Evolutionary conservation across 2,797 vertebrate species (phyloP).

Genomic region (Amblyraja radiata): DNA sequence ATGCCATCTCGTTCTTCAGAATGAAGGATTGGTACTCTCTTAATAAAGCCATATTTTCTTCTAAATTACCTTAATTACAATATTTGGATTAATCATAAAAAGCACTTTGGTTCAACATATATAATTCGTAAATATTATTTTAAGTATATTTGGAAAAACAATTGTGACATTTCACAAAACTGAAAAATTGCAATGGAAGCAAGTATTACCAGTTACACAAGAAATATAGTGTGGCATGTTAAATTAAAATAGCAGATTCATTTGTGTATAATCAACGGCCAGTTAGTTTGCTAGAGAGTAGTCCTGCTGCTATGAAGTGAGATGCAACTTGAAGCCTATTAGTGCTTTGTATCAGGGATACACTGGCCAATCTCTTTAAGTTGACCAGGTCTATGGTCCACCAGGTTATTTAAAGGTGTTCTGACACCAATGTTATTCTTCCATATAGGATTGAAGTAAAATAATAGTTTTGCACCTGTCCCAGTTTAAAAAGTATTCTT

Average conservation of each 20-base stretch:
- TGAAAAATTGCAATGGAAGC: not conserved
- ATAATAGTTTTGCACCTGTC: not conserved
- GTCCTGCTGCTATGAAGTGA: not conserved
- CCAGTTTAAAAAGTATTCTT: not conserved
- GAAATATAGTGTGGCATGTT: not conserved
- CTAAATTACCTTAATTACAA: not conserved
- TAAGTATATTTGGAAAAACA: not conserved
- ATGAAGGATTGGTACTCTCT: not conserved
- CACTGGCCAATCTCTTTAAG: not conserved
- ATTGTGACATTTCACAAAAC: not conserved
- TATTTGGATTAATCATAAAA: not conserved
- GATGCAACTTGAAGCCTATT: not conserved
- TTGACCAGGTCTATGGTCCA: not conserved
- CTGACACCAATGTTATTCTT: not conserved
- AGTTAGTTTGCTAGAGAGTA: not conserved
- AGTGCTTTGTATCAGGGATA: not conserved
- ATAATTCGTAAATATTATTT: not conserved
- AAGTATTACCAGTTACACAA: not conserved
- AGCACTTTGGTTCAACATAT: not conserved
- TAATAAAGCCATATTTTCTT: not conserved
- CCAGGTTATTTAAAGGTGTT: not conserved
- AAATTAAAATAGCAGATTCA: not conserved
- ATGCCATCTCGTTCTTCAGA: too few species aligned
- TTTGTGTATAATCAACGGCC: not conserved
- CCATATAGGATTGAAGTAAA: not conserved